Conservation (phyloP, 2,888 invertebrate species). For the Cotesia congregata region DNA sequence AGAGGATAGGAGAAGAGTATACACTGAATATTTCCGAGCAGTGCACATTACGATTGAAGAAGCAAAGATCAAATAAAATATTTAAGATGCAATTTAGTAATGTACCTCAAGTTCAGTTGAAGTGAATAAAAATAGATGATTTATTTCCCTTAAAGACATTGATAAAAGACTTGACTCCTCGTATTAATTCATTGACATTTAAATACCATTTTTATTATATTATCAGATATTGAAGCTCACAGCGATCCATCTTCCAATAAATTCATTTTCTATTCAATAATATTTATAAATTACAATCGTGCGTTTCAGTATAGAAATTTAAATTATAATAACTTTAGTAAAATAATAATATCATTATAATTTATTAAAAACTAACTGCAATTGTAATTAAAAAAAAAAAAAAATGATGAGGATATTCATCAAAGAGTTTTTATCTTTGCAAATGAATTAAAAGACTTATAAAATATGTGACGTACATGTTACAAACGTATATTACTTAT, state of each 20-base stretch:
- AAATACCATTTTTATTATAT: not conserved
- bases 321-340: no score
- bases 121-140: not conserved
- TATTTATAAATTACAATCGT: no score
- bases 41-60: not conserved
- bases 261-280: no score
- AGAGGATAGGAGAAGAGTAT: not conserved
- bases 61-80: slow-evolving; percentile 55
- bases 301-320: no score
- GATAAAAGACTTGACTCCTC: not conserved
- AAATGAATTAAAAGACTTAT: not conserved
- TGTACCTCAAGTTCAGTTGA: slow-evolving; percentile 41
- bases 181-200: not conserved
- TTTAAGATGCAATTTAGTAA: slow-evolving; percentile 61
- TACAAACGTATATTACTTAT: not conserved
- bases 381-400: not conserved
- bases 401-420: not conserved
- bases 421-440: not conserved
- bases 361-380: no score
- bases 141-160: not conserved
- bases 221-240: no score
- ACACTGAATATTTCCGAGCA: not conserved
- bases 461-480: not conserved
- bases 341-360: no score
- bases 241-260: no score